These are phyloP conservation scores for Poeciliopsis turrubarensis DNA, from an alignment of 2,113 vertebrate species.

Conservation along the genomic window DNA sequence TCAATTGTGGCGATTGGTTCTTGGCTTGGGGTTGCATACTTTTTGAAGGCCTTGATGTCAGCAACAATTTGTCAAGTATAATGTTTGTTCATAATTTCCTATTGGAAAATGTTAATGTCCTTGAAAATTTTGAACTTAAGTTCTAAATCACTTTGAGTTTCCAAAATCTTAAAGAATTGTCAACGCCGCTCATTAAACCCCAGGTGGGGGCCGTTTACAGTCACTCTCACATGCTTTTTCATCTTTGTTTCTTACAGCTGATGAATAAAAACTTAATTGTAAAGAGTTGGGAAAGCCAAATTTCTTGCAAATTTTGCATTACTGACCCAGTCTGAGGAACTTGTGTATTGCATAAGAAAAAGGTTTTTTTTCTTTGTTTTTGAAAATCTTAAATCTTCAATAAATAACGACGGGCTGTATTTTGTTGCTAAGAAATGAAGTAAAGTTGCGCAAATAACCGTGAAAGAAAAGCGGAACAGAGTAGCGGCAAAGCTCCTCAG, in stretches of 20 bases:
- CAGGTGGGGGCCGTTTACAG: constrained; percentile 33
- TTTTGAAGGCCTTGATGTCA: not conserved
- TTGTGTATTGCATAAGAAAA: constrained; percentile 30
- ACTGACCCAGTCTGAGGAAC: constrained; percentile 19
- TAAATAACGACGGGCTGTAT: no score
- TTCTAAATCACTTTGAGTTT: not conserved
- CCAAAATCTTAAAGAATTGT: not conserved
- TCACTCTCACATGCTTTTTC: not conserved
- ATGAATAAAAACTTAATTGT: constrained; percentile 39
- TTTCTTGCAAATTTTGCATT: constrained; percentile 22
- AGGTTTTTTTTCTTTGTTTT: not conserved
- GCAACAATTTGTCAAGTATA: not conserved
- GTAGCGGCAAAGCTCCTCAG: no score
- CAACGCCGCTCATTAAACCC: constrained; percentile 9
- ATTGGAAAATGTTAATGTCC: not conserved
- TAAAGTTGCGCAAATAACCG: no score
- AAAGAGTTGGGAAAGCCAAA: constrained; percentile 4
- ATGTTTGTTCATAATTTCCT: not conserved
- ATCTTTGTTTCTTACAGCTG: not conserved
- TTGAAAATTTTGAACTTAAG: not conserved
- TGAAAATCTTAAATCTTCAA: constrained; percentile 1
- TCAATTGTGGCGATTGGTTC: not conserved
- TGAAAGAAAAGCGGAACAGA: no score
- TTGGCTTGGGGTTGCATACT: not conserved
- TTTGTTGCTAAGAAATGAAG: no score